Evolutionary conservation across 2,113 vertebrate species (phyloP).

Genomic region (Deroptyus accipitrinus): DNA sequence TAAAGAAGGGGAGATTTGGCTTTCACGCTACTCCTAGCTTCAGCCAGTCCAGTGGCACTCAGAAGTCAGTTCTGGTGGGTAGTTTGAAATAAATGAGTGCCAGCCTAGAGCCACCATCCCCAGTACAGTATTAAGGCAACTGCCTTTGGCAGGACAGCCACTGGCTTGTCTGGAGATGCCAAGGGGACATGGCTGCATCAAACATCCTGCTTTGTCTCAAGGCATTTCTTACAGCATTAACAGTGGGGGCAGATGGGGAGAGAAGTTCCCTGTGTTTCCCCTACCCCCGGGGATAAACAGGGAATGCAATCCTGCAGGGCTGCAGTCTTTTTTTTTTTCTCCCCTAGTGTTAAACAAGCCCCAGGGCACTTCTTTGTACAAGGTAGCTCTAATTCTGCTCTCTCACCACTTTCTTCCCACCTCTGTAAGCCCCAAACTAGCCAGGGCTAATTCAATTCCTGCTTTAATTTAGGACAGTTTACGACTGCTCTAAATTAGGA

Average conservation of each 20-base stretch:
- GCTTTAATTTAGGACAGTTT: slow-evolving; percentile 53
- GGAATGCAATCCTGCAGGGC: not conserved
- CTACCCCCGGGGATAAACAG: not conserved
- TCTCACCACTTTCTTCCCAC: not conserved
- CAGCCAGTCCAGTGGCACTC: not conserved
- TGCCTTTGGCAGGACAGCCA: not conserved
- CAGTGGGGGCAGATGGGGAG: not conserved
- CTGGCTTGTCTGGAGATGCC: not conserved
- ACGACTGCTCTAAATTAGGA: slow-evolving; percentile 30
- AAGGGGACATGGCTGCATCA: not conserved
- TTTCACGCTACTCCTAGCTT: not conserved
- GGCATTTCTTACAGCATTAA: not conserved
- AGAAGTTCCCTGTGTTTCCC: rapidly evolving
- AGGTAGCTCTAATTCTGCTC: not conserved
- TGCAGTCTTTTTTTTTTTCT: not conserved
- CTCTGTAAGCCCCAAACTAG: slow-evolving; percentile 6
- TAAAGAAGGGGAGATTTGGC: not conserved
- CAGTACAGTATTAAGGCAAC: not conserved
- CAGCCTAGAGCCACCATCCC: not conserved
- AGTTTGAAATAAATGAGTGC: not conserved
- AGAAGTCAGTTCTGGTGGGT: not conserved
- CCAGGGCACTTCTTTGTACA: not conserved
- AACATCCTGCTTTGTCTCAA: not conserved
- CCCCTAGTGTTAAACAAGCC: not conserved
- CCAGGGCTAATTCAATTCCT: not conserved